Evolutionary conservation across 2,797 vertebrate species (phyloP).

Genomic region (Syngnathus acus): DNA sequence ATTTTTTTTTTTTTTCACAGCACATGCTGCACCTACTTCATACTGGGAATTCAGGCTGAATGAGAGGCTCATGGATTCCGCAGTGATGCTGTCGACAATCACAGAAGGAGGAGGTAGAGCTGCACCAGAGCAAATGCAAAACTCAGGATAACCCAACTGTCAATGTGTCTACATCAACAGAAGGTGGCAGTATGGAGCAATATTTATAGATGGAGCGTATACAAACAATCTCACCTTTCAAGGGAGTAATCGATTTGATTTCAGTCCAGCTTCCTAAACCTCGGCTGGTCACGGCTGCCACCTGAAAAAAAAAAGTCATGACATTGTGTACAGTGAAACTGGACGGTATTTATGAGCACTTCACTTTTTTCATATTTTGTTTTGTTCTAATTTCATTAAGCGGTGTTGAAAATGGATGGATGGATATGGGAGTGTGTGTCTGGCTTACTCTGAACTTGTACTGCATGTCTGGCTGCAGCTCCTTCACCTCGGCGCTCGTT

Average conservation of each 20-base stretch:
- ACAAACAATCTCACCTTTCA: slow-evolving; percentile 67
- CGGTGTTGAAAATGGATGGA: too few species aligned
- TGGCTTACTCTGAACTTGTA: slow-evolving; percentile 84
- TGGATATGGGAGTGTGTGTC: not conserved
- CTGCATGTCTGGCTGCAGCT: slow-evolving; percentile 67
- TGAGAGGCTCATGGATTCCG: slow-evolving; percentile 77
- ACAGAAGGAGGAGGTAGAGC: slow-evolving; percentile 83
- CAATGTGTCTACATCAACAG: slow-evolving; percentile 8
- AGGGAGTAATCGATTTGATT: slow-evolving; percentile 81
- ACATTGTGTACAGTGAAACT: not conserved
- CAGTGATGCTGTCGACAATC: slow-evolving; percentile 64
- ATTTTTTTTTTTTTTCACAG: not conserved
- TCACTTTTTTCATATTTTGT: too few species aligned
- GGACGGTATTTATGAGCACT: too few species aligned
- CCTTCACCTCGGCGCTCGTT: slow-evolving; percentile 68
- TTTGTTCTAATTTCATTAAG: too few species aligned
- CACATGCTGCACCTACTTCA: slow-evolving; percentile 57
- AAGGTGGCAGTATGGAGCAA: slow-evolving; percentile 19
- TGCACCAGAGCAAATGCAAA: slow-evolving; percentile 39
- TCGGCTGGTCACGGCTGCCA: slow-evolving; percentile 88
- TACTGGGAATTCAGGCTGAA: slow-evolving; percentile 74
- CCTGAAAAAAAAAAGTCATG: slow-evolving; percentile 60
- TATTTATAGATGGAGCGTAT: slow-evolving; percentile 3
- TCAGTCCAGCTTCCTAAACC: slow-evolving; percentile 92
- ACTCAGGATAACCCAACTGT: not conserved